Evolutionary conservation across 2,888 invertebrate genomes (phyloP).

Genomic region (Trichogramma evanescens): DNA sequence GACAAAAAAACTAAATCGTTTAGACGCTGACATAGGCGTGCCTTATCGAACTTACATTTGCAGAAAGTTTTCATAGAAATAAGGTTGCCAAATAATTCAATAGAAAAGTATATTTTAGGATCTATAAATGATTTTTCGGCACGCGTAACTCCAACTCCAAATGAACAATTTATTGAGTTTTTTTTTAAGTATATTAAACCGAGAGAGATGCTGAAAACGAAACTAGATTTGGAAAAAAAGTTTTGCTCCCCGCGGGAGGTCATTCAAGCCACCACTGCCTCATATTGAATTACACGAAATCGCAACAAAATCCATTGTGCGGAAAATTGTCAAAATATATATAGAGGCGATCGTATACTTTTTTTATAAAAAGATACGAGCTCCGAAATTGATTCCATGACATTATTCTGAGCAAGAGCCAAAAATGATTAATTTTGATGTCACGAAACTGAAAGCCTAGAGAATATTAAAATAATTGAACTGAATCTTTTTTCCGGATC

Average conservation of each 20-base stretch:
- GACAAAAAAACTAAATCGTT: neutral
- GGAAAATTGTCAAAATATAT: slow-evolving; percentile 13
- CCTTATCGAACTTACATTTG: slow-evolving; percentile 28
- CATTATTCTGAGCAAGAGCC: neutral
- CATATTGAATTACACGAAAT: slow-evolving; percentile 17
- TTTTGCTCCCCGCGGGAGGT: slow-evolving; percentile 8
- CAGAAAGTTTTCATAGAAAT: slow-evolving; percentile 35
- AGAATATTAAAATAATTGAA: no score
- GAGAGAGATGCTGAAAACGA: slow-evolving; percentile 8
- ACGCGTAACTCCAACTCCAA: slow-evolving; percentile 30
- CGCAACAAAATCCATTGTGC: slow-evolving; percentile 12
- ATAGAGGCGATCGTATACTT: neutral
- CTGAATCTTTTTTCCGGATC: no score
- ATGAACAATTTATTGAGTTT: slow-evolving; percentile 30
- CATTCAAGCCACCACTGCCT: slow-evolving; percentile 4
- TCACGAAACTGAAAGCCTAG: no score
- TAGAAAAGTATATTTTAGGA: slow-evolving; percentile 13
- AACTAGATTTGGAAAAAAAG: slow-evolving; percentile 11
- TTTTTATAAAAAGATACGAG: neutral
- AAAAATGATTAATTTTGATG: no score
- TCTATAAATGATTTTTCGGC: slow-evolving; percentile 19
- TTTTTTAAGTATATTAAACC: neutral
- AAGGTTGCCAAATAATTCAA: slow-evolving; percentile 25
- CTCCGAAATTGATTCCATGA: neutral
- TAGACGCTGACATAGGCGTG: slow-evolving; percentile 7